Conservation (phyloP, 2,797 vertebrate species). For the Chiloscyllium punctatum region DNA sequence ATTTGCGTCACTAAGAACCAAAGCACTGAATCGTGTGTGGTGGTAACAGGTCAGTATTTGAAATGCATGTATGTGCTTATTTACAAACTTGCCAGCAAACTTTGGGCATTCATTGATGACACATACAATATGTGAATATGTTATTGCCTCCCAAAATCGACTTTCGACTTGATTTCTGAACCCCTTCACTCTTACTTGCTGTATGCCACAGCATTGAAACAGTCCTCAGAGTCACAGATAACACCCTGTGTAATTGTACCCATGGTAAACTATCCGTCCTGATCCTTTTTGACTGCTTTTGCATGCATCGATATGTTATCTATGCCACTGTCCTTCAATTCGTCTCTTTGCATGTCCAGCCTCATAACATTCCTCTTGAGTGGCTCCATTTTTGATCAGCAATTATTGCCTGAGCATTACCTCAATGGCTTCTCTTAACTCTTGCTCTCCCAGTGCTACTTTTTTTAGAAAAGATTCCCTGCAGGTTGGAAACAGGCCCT, state of each 20-base stretch:
- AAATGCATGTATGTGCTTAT: background rate
- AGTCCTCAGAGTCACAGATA: background rate
- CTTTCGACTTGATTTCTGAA: background rate
- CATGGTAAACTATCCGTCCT: background rate
- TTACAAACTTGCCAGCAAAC: background rate
- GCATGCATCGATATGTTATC: background rate
- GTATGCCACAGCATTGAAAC: background rate
- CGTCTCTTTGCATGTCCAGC: background rate
- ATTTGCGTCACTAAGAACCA: slow-evolving; percentile 71
- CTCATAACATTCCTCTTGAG: background rate
- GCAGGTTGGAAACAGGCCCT: too few species aligned
- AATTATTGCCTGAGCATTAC: background rate
- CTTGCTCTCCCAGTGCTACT: background rate
- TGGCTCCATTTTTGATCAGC: background rate
- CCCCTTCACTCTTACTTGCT: too few species aligned
- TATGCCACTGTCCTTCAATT: background rate
- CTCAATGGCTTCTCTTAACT: background rate
- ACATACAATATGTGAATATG: background rate
- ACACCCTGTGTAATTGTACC: background rate
- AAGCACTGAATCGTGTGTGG: slow-evolving; percentile 85
- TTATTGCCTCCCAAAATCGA: background rate
- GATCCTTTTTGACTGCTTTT: background rate
- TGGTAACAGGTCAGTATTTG: slow-evolving; percentile 68
- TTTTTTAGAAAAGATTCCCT: background rate
- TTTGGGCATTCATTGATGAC: background rate